phyloP scores from a whole-genome alignment of 2,797 vertebrate genomes.

The Antrozous pallidus region DNA sequence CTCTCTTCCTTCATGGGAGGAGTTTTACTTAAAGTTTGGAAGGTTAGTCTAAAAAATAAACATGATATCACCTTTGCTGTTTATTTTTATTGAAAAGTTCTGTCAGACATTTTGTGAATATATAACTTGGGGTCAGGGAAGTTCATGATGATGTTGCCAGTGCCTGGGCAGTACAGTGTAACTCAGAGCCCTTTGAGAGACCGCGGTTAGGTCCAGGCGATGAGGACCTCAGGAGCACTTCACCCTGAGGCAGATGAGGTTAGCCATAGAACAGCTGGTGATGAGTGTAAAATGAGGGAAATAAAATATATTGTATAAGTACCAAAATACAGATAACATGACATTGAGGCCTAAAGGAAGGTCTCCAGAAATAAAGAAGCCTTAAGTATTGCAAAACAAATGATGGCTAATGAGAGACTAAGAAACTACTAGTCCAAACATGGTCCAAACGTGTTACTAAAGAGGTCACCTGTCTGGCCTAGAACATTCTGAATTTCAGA shows the following conservation, averaged over 20 bases:
- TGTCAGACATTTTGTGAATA: background rate
- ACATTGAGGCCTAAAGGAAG: background rate
- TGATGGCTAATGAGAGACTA: background rate
- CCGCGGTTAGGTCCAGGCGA: background rate
- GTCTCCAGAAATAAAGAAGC: background rate
- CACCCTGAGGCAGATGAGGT: background rate
- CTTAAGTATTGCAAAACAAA: background rate
- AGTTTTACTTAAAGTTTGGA: background rate
- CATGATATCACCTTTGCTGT: background rate
- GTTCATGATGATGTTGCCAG: background rate
- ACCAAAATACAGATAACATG: background rate
- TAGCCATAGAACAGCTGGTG: background rate
- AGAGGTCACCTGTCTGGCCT: background rate
- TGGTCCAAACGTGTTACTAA: background rate
- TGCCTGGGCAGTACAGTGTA: background rate
- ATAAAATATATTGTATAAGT: background rate
- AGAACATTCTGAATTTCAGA: background rate
- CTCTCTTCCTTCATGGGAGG: background rate
- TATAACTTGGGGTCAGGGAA: background rate
- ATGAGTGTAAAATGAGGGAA: background rate
- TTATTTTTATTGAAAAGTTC: constrained; percentile 16
- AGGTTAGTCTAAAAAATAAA: background rate
- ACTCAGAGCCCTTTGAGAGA: background rate
- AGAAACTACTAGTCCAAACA: constrained; percentile 15
- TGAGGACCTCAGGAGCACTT: background rate